Evolutionary conservation across 1,140 invertebrate species (phyloP), one percentile per base, ranked within the genome.

Genomic region (Trinorchestia longiramus): DNA sequence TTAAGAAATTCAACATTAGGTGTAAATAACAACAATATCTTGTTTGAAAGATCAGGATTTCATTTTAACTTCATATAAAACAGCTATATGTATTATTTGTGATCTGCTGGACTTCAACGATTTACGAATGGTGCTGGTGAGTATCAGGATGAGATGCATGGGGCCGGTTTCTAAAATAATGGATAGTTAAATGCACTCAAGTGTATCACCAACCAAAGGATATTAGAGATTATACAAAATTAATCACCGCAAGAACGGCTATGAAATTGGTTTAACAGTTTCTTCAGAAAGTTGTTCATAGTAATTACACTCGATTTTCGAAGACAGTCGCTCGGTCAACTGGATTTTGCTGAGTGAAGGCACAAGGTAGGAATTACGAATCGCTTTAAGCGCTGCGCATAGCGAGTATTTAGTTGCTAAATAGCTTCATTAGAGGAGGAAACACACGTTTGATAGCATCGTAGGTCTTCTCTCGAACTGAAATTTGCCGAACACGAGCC

Each of bases 371-470:
- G 88, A 90, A 90, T 90, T 90, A 90, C 88, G 88, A 90, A 90
- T 36, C 41, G 88, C 6, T 90, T 90, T 90, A 1, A 90, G 88
- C n/a, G 88, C 4, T 42, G 88, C 23, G 43, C 41, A 90, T 41
- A 90, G 88, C 11, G 88, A 90, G 88, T 43, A 94, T n/a, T 94
- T 47, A 94, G 92, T 43, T 47, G 92, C 92, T 94, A 94, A 94
- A 94, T 94, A 43, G 44, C 92, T 94, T 94, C 92, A 94, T 94
- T 94, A 94, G 92, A 45, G 43, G 43, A 42, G 43, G 92, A 94
- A 94, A 94, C 92, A 94, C 92, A 94, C 43, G 41, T 94, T 45
- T 94, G 92, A 94, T 94, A 44, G 44, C 92, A 94, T 47, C 44
- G 43, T 94, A 47, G 36, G 43, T 43, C 44, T 19, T 94, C 43